These are phyloP conservation scores for Leptopilina syphax DNA, from an alignment of 2,888 invertebrate genomes.

Conservation along the genomic window DNA sequence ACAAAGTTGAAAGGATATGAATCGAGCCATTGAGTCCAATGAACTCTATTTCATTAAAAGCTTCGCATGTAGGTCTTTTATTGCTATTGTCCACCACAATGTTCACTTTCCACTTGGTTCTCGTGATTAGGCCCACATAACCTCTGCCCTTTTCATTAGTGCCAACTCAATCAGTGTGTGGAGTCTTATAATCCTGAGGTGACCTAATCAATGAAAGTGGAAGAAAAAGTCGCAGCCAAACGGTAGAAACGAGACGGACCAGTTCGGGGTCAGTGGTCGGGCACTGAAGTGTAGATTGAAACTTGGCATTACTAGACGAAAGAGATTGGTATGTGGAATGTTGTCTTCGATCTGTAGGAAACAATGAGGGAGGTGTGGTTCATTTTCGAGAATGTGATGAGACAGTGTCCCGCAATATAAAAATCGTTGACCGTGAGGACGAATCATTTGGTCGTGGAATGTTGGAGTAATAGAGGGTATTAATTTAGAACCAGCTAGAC, in stretches of 20 bases:
- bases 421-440: slow-evolving; percentile 56
- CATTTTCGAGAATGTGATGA: slow-evolving; percentile 57
- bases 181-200: slow-evolving; percentile 44
- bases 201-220: slow-evolving; percentile 75
- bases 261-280: slow-evolving; percentile 52
- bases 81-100: slow-evolving; percentile 15
- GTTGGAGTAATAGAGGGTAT: slow-evolving; percentile 52
- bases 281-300: slow-evolving; percentile 64
- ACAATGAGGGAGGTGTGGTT: slow-evolving; percentile 71
- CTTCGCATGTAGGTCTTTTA: slow-evolving; percentile 12
- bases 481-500: slow-evolving; percentile 61
- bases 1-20: too few species aligned
- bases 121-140: slow-evolving; percentile 68
- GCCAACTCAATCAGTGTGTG: slow-evolving; percentile 69
- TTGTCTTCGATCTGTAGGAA: slow-evolving; percentile 57
- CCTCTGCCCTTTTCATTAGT: slow-evolving; percentile 74
- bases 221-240: slow-evolving; percentile 71
- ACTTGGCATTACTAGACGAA: slow-evolving; percentile 53
- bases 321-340: slow-evolving; percentile 58
- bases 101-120: slow-evolving; percentile 54
- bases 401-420: slow-evolving; percentile 55
- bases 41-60: neutral
- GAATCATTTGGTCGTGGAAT: slow-evolving; percentile 57
- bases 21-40: neutral
- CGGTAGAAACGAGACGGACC: slow-evolving; percentile 60